Base-by-base conservation (phyloP, 2,113 vertebrate genomes). In the Sinocyclocheilus grahami region DNA sequence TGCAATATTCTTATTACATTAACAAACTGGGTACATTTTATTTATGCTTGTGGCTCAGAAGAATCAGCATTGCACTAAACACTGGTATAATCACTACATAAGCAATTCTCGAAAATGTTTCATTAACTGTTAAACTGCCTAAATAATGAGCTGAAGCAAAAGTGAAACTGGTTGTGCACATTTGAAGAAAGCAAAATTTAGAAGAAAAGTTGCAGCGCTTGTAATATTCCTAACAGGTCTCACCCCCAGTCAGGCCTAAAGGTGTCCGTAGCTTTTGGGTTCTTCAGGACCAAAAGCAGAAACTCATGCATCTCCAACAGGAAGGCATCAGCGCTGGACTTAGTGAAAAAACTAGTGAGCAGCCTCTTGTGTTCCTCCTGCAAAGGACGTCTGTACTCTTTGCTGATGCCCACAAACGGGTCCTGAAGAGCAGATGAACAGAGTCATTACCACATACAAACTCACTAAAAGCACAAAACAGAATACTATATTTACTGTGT, bases 221-320 rank as follows among this genome's bases (percentile, higher is more conserved):
- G 20, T 62, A 62, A 62, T 62, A 27, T 39, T 72, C n/a, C n/a
- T 12, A 39, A 12, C 2, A 30, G 24, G 3, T 0, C 87, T 89
- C 93, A 99, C 98, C 96, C 90, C 98, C 98, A 99, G 0, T 0
- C 1, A 11, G 96, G 94, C 22, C 3, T 96, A 92, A 88, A 97
- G n/a, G 90, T 92, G 7, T 92, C 94, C 0, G 79, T 76, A 2
- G 93, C 86, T 0, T 48, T 87, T 18, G 91, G 84, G 13, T 27
- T 90, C 88, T 93, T 96, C 53, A 99, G 93, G 67, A 88, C 95
- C 83, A 99, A 87, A 85, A 95, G 2, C 4, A 99, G 96, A 92
- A 98, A 96, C 89, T 99, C 97, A 0, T 99, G 97, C 87, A 99
- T 95, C 92, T 99, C 97, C 89, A 97, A 91, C 69, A 98, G 93